Conservation (phyloP, 2,888 invertebrate species). For the Sinopyrophorus schimmeli region DNA sequence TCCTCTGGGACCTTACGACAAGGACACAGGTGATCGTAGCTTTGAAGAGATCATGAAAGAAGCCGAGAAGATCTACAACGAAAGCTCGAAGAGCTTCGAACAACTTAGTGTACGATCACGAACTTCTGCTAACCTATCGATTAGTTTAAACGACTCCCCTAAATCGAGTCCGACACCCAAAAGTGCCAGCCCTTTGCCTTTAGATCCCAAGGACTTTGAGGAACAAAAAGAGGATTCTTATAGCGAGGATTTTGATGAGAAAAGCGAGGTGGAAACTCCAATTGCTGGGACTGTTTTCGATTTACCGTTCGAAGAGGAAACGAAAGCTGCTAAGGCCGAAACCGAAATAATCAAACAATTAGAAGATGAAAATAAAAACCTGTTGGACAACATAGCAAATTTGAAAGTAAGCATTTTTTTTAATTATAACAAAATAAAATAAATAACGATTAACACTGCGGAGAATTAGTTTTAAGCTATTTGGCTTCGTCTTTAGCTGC, state of each 20-base stretch:
- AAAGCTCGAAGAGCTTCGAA: slow-evolving; percentile 56
- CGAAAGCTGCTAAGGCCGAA: slow-evolving; percentile 16
- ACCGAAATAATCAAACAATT: slow-evolving; percentile 48
- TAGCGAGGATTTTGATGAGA: slow-evolving; percentile 50
- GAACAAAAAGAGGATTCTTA: slow-evolving; percentile 39
- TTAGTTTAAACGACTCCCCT: slow-evolving; percentile 42
- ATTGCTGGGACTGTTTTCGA: not conserved
- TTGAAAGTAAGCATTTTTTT: slow-evolving; percentile 49
- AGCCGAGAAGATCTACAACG: slow-evolving; percentile 59
- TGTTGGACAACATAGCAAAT: slow-evolving; percentile 48
- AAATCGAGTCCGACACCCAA: slow-evolving; percentile 51
- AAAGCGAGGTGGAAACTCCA: slow-evolving; percentile 20
- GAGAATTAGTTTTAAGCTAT: no score
- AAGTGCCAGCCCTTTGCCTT: slow-evolving; percentile 51
- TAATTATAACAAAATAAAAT: no score
- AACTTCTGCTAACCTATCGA: slow-evolving; percentile 51
- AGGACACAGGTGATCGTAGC: slow-evolving; percentile 56
- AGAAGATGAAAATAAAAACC: slow-evolving; percentile 50
- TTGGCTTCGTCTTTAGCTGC: no score
- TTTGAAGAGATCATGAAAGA: slow-evolving; percentile 64
- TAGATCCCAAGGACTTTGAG: slow-evolving; percentile 39
- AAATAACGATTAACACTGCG: no score
- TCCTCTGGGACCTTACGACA: slow-evolving; percentile 53
- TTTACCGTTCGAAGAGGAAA: not conserved
- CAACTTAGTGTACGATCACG: slow-evolving; percentile 53